A percentile compares a stretch with the other conserved stretches of the same genome.
These are phyloP conservation scores for Antheraea mylitta DNA, from an alignment of 1,140 invertebrate species.

Conservation along the genomic window DNA sequence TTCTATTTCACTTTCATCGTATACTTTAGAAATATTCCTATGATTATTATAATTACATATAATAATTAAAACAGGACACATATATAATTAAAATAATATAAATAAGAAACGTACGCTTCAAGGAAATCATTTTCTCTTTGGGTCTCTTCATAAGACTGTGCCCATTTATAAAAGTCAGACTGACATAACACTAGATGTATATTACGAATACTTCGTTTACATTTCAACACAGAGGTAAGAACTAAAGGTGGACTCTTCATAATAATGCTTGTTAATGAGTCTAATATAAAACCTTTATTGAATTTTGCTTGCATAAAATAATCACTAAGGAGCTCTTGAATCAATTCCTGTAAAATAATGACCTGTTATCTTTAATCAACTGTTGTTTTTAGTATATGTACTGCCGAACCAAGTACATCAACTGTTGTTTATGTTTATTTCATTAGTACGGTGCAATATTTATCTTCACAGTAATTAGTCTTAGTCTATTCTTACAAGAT, in stretches of 20 bases:
- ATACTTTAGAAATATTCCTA: conserved; percentile 43
- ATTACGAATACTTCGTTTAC: conserved; percentile 52
- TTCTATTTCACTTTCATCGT: conserved; percentile 55
- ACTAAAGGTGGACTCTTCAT: conserved; percentile 49
- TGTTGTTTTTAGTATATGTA: too few species aligned
- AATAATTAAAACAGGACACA: too few species aligned
- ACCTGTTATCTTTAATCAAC: background rate
- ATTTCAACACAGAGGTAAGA: conserved; percentile 55
- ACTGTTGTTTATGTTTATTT: too few species aligned
- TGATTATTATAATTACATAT: background rate
- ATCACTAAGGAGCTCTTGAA: conserved; percentile 54
- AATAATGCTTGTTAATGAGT: conserved; percentile 53
- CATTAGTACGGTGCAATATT: too few species aligned
- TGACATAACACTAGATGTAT: conserved; percentile 61
- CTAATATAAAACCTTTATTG: conserved; percentile 55
- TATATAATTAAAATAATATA: background rate
- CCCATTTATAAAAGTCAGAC: conserved; percentile 61
- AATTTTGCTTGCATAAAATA: conserved; percentile 53
- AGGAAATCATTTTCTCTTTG: conserved; percentile 44
- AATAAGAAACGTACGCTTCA: conserved; percentile 48
- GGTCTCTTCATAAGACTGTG: conserved; percentile 50
- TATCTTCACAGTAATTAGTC: too few species aligned
- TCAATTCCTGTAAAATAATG: conserved; percentile 42
- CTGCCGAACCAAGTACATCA: too few species aligned
- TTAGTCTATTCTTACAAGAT: too few species aligned